Evolutionary conservation across 2,888 invertebrate species (phyloP).

Genomic region (Synanthedon andrenaeformis): DNA sequence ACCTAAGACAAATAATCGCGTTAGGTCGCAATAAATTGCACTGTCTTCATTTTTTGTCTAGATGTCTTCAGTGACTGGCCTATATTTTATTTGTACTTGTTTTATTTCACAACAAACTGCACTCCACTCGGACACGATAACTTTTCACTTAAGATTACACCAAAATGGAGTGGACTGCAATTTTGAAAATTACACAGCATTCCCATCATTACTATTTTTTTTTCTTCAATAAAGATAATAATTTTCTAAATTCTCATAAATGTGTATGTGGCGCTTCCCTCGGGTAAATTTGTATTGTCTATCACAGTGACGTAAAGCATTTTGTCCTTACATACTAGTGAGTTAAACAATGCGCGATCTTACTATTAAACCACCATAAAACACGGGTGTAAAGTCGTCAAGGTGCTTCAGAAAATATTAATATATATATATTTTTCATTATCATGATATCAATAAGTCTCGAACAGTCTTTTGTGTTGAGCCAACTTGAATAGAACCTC

Average conservation of each 20-base stretch:
- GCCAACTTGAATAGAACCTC: conserved; percentile 57
- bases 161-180: neutral
- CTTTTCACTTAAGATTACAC: neutral
- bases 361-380: conserved; percentile 63
- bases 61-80: too few species aligned
- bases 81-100: too few species aligned
- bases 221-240: conserved; percentile 21
- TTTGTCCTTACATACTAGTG: conserved; percentile 68
- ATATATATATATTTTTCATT: conserved; percentile 16
- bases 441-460: conserved; percentile 54
- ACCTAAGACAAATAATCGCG: too few species aligned
- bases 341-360: conserved; percentile 59
- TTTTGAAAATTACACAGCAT: conserved; percentile 19
- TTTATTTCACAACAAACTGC: conserved; percentile 1
- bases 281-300: conserved; percentile 59
- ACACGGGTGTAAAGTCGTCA: conserved; percentile 59
- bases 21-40: too few species aligned
- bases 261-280: conserved; percentile 49
- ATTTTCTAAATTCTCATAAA: conserved; percentile 33
- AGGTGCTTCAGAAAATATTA: conserved; percentile 66
- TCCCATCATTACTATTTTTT: conserved; percentile 10
- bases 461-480: conserved; percentile 65
- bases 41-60: too few species aligned
- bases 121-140: neutral
- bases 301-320: conserved; percentile 69